phyloP scores from a whole-genome alignment of 2,888 invertebrate genomes.

The Helicoverpa assulta region DNA sequence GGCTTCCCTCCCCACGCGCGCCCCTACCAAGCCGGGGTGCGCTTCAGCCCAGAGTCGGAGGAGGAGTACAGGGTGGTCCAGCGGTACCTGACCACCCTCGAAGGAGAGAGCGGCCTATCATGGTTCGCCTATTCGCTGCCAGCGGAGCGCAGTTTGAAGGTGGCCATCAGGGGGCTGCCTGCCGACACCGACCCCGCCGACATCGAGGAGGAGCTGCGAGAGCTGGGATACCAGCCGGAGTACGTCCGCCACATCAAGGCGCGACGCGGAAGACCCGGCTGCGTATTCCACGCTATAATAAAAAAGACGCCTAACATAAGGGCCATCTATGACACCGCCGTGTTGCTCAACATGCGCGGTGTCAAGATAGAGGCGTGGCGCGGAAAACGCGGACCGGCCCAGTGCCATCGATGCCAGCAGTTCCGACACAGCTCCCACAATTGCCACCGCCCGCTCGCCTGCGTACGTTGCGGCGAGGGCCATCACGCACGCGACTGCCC shows the following conservation, averaged over 20 bases:
- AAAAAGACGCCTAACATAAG: background rate
- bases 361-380: conserved; percentile 47
- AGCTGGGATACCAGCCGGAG: conserved; percentile 10
- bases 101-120: conserved; percentile 13
- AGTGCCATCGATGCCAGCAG: no score
- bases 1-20: conserved; percentile 40
- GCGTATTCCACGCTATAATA: conserved; percentile 23
- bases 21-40: conserved; percentile 42
- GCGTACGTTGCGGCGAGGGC: no score
- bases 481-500: background rate
- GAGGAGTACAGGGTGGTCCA: conserved; percentile 48
- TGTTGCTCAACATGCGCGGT: conserved; percentile 45
- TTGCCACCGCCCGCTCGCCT: no score
- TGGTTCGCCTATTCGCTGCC: conserved; percentile 54
- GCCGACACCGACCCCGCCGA: conserved; percentile 31
- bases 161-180: conserved; percentile 44
- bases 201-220: conserved; percentile 12
- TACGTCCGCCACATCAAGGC: conserved; percentile 11
- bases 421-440: no score
- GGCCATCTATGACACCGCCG: background rate
- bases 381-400: conserved; percentile 36
- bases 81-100: conserved; percentile 34
- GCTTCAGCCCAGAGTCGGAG: conserved; percentile 34
- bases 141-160: conserved; percentile 32
- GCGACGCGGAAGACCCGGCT: conserved; percentile 17